phyloP scores from a whole-genome alignment of 2,113 vertebrate species.

The Caranx melampygus region DNA sequence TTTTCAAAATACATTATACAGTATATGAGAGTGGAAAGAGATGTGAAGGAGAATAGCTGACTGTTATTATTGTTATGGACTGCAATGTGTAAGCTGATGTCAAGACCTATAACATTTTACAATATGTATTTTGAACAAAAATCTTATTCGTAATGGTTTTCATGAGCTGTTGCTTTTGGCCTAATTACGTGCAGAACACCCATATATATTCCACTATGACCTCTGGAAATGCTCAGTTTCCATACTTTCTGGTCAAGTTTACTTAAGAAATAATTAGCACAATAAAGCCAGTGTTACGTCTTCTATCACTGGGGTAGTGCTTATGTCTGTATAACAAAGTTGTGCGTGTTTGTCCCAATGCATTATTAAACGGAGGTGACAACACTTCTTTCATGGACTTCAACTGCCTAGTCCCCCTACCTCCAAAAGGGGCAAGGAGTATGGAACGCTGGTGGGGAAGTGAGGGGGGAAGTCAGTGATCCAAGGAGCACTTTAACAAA shows the following conservation, averaged over 20 bases:
- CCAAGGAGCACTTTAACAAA: conserved; percentile 86
- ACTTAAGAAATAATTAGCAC: background rate
- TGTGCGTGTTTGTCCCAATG: conserved; percentile 29
- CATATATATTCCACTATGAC: background rate
- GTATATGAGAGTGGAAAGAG: no score
- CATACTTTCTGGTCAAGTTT: background rate
- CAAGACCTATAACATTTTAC: background rate
- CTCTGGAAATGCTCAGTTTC: background rate
- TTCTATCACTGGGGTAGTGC: background rate
- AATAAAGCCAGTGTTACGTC: background rate
- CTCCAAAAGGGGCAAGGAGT: conserved; percentile 65
- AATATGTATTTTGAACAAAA: background rate
- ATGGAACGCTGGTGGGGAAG: conserved; percentile 57
- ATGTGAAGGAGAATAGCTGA: background rate
- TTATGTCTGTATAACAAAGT: conserved; percentile 13
- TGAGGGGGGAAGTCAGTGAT: conserved; percentile 79
- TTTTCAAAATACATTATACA: background rate
- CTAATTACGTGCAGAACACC: background rate
- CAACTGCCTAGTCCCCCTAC: conserved; percentile 45
- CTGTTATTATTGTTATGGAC: background rate
- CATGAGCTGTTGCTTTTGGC: background rate
- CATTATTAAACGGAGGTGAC: conserved; percentile 50
- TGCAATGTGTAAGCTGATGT: background rate
- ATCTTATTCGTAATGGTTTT: background rate
- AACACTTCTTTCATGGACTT: conserved; percentile 70